Evolutionary conservation across 1,140 invertebrate genomes (phyloP).

Genomic region (Platyura marginata): DNA sequence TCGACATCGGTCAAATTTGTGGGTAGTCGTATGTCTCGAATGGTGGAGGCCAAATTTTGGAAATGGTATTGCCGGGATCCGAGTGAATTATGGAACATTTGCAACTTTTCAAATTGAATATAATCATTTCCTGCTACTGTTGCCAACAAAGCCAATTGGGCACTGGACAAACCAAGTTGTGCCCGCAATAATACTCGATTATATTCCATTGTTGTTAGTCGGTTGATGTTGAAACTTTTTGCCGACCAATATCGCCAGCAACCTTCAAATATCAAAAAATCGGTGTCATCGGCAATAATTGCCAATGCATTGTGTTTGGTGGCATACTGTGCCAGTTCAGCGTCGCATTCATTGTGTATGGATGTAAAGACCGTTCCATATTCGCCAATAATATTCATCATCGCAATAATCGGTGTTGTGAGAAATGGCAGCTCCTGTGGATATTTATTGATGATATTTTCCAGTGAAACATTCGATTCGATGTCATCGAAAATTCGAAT

Average conservation of each 20-base stretch:
- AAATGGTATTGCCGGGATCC: not conserved
- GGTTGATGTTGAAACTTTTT: not conserved
- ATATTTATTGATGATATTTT: not conserved
- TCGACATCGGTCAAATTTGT: not conserved
- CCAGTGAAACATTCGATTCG: not conserved
- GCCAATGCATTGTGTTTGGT: conserved; percentile 1
- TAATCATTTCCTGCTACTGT: conserved; percentile 1
- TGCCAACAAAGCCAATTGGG: conserved; percentile 1
- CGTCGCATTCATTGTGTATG: not conserved
- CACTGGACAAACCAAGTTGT: not conserved
- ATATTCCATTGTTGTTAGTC: not conserved
- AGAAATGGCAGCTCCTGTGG: not conserved
- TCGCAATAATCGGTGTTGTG: not conserved
- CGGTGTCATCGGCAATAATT: conserved; percentile 1
- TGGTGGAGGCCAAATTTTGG: not conserved
- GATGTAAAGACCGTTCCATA: not conserved
- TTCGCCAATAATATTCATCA: not conserved
- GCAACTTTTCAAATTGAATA: not conserved
- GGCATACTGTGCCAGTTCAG: not conserved
- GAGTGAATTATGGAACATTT: not conserved
- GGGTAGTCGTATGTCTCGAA: not conserved
- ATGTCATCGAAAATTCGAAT: not conserved
- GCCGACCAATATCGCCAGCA: not conserved
- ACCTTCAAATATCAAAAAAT: conserved; percentile 1
- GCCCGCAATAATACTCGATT: not conserved